Evolutionary conservation across 2,888 invertebrate genomes (phyloP).

Genomic region (Amphiduros pacificus): DNA sequence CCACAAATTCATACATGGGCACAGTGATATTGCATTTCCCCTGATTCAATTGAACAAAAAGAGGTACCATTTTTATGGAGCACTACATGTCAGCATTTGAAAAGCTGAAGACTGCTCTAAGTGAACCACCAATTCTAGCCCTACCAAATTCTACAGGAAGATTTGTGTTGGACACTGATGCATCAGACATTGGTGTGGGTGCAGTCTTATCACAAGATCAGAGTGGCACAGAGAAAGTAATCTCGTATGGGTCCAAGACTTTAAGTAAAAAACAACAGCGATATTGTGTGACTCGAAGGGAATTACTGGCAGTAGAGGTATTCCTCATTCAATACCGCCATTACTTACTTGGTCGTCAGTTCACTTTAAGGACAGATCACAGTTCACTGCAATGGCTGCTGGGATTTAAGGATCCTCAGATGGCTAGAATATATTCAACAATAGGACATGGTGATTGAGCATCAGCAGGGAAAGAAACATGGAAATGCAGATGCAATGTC

Average conservation of each 20-base stretch:
- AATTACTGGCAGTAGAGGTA: neutral
- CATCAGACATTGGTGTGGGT: too few relatives aligned
- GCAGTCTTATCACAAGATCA: too few relatives aligned
- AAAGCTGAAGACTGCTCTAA: neutral
- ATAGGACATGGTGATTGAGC: too few relatives aligned
- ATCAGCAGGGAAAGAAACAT: too few relatives aligned
- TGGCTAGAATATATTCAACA: neutral
- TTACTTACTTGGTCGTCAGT: neutral
- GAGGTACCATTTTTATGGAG: neutral
- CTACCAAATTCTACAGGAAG: too few relatives aligned
- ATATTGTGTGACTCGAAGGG: neutral
- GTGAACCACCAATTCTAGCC: too few relatives aligned
- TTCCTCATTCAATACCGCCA: neutral
- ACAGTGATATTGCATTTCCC: neutral
- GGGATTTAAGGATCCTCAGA: neutral
- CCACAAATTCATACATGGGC: neutral
- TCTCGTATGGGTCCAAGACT: neutral
- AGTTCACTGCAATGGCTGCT: neutral
- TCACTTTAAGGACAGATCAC: neutral
- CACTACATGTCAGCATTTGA: neutral
- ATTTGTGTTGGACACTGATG: too few relatives aligned
- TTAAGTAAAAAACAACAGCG: neutral
- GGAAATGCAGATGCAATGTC: too few relatives aligned
- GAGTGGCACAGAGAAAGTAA: neutral
- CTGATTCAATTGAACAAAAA: neutral